Evolutionary conservation across 2,113 vertebrate genomes (phyloP), one percentile per base, ranked within the genome.

Genomic region (Sorex fumeus): DNA sequence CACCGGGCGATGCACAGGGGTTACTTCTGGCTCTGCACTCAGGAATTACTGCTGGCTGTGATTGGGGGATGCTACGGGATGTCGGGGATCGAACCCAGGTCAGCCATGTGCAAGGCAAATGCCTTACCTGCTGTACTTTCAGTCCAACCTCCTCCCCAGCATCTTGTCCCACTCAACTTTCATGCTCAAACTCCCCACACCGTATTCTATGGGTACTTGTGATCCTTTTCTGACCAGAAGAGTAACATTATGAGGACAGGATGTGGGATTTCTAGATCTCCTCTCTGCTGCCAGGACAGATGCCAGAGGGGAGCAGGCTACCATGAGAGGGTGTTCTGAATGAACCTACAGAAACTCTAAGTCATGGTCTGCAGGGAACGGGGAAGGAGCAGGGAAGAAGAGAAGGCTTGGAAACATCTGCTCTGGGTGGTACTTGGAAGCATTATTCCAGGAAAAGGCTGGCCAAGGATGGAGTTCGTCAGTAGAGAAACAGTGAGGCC

Each of bases 311-410:
- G 30, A 50, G 19, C 0, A 76, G 66, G 47, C 27, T 27, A 43
- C 75, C 8, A 7, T 13, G n/a, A 43, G 83, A 82, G 60, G 66
- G 57, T 25, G 32, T 82, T 86, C 66, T 80, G n/a, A 91, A 70
- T 83, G 7, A 93, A 92, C 74, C 5, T 69, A 64, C 19, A 84
- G 30, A 77, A 71, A 80, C 45, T 53, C 47, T 12, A 50, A 13
- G 47, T 2, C 13, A 18, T 57, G 53, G 53, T 6, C 18, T 21
- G 53, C 19, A 28, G n/a, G 64, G 12, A 25, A n/a, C 3, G 28
- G 66, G 13, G 66, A 67, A 67, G 30, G 66, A 23, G 53, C 19
- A 28, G n/a, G 64, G 12, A 25, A n/a, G 12, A 67, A n/a, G 28
- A 69, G 32, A 32, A 27, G 67, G 16, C 27, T 66, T 27, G 64